These are phyloP conservation scores for Lepidonotus clava DNA, from an alignment of 2,888 invertebrate genomes.

Conservation along the genomic window DNA sequence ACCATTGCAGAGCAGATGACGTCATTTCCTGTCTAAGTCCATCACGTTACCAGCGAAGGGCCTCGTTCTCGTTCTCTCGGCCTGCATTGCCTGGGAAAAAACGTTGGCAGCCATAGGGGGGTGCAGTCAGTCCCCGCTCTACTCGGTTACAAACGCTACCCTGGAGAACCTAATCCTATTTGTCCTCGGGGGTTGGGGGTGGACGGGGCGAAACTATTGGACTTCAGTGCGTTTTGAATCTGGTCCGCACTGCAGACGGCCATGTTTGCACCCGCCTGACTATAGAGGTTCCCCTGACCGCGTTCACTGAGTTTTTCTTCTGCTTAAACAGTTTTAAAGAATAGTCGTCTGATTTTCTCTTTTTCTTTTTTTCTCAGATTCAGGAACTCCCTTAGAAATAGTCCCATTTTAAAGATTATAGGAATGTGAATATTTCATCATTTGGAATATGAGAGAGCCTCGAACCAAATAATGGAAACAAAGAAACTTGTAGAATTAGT, in stretches of 20 bases:
- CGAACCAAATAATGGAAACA: no score
- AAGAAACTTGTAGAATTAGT: no score
- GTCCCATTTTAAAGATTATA: no score
- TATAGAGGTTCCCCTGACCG: background rate
- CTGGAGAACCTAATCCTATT: constrained; percentile 46
- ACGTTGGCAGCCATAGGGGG: constrained; percentile 37
- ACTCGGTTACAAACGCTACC: constrained; percentile 44
- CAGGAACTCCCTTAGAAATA: no score
- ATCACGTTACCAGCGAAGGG: constrained; percentile 19
- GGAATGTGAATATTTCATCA: no score
- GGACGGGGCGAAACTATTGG: constrained; percentile 22
- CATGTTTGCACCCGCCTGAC: background rate
- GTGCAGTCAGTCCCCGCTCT: background rate
- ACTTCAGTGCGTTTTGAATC: constrained; percentile 38
- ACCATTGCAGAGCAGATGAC: constrained; percentile 5
- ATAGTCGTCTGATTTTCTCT: no score
- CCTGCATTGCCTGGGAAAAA: constrained; percentile 46
- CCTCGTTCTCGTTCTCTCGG: background rate
- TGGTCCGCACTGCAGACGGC: background rate
- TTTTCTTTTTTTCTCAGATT: no score
- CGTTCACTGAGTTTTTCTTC: no score
- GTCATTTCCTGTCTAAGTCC: constrained; percentile 13
- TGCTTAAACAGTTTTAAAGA: no score
- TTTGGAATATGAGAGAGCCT: no score
- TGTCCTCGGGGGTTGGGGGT: background rate